phyloP scores from a whole-genome alignment of 2,888 invertebrate genomes.

The Smittia aterrima region DNA sequence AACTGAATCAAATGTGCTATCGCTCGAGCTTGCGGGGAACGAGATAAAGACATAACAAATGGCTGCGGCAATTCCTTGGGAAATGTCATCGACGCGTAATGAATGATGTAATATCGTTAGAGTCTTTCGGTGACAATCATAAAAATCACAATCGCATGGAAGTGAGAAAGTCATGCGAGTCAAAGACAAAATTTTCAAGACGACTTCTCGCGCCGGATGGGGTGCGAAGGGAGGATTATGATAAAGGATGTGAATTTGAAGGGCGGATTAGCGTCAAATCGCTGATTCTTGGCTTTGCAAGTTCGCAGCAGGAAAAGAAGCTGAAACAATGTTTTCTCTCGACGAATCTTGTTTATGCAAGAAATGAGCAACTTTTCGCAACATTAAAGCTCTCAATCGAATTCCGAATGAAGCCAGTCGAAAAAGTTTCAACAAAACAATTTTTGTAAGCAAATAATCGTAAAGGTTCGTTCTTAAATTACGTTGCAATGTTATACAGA shows the following conservation, averaged over 20 bases:
- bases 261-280: conserved; percentile 15
- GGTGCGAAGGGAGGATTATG: not conserved
- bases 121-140: too few relatives aligned
- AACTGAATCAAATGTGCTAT: not conserved
- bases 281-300: not conserved
- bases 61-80: not conserved
- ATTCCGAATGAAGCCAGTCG: too few relatives aligned
- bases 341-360: not conserved
- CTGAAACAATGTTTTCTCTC: not conserved
- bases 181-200: too few relatives aligned
- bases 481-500: too few relatives aligned
- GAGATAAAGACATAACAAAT: not conserved
- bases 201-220: too few relatives aligned
- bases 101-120: not conserved
- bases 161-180: too few relatives aligned
- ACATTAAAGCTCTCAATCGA: too few relatives aligned
- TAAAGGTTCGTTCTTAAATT: too few relatives aligned
- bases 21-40: not conserved
- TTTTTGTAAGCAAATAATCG: too few relatives aligned
- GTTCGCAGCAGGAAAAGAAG: not conserved
- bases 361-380: not conserved
- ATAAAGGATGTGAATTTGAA: not conserved
- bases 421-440: too few relatives aligned
- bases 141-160: too few relatives aligned
- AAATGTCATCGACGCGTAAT: not conserved